Conservation (phyloP, 2,797 vertebrate species). For the Taenioides sp. region DNA sequence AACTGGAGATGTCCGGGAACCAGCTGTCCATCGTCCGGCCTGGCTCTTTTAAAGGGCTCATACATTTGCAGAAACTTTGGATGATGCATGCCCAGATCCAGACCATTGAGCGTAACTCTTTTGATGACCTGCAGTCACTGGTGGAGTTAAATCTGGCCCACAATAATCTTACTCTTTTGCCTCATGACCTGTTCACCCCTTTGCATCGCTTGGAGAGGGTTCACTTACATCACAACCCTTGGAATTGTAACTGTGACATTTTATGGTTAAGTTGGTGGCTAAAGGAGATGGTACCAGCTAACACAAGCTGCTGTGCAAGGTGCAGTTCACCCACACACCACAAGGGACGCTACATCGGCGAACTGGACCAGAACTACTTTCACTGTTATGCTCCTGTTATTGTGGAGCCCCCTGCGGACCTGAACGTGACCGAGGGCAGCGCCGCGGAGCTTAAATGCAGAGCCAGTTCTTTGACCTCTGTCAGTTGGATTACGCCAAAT, state of each 20-base stretch:
- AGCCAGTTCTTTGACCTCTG: conserved; percentile 93
- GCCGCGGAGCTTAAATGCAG: conserved; percentile 96
- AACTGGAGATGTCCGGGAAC: conserved; percentile 98
- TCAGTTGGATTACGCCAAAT: conserved; percentile 99
- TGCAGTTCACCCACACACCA: conserved; percentile 91
- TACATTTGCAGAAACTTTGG: conserved; percentile 99
- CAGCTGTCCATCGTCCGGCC: conserved; percentile 92
- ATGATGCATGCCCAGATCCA: conserved; percentile 99
- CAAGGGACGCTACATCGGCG: conserved; percentile 97
- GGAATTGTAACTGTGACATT: conserved; percentile 99
- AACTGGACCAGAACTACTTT: conserved; percentile 98
- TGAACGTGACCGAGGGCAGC: conserved; percentile 98
- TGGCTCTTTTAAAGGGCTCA: conserved; percentile 96
- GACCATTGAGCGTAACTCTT: conserved; percentile 97
- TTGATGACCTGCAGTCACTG: conserved; percentile 97
- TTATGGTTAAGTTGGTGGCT: conserved; percentile 99
- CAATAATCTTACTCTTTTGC: conserved; percentile 97
- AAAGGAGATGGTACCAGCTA: conserved; percentile 98
- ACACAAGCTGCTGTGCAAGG: conserved; percentile 96
- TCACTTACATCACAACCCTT: conserved; percentile 98
- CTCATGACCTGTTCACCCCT: conserved; percentile 98
- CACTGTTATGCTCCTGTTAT: conserved; percentile 99
- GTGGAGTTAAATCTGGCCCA: conserved; percentile 98
- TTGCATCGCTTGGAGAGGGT: conserved; percentile 95
- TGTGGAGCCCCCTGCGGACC: conserved; percentile 94